These are phyloP conservation scores for Lycorma delicatula DNA, from an alignment of 1,140 invertebrate species.

Conservation along the genomic window DNA sequence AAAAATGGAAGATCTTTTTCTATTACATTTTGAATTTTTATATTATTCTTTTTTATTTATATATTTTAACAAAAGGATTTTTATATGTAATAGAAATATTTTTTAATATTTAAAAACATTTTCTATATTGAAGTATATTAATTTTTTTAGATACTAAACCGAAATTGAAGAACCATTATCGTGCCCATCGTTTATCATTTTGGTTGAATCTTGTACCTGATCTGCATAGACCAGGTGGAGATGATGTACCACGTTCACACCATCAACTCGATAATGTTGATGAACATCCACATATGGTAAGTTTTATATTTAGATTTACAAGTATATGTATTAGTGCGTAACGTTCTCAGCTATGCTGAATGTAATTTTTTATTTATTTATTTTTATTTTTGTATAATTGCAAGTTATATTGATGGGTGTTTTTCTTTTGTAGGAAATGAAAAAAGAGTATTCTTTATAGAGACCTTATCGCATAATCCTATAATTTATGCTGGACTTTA, in stretches of 20 bases:
- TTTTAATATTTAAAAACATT: background rate
- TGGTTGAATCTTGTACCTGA: slow-evolving; percentile 94
- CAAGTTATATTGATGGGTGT: too few species aligned
- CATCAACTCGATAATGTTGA: slow-evolving; percentile 66
- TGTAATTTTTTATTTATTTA: too few species aligned
- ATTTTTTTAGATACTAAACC: slow-evolving; percentile 68
- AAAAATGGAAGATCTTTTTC: background rate
- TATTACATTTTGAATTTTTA: background rate
- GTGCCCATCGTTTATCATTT: slow-evolving; percentile 86
- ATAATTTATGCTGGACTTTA: too few species aligned
- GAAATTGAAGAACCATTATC: slow-evolving; percentile 87
- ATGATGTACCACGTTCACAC: slow-evolving; percentile 74
- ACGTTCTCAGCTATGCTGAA: too few species aligned
- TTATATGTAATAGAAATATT: too few species aligned
- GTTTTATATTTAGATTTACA: too few species aligned
- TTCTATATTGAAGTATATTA: background rate
- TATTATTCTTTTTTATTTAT: background rate
- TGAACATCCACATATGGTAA: slow-evolving; percentile 46
- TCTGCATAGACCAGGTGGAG: slow-evolving; percentile 79
- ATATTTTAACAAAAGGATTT: too few species aligned
- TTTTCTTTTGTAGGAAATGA: too few species aligned
- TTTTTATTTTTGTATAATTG: too few species aligned
- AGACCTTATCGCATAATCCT: too few species aligned
- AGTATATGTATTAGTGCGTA: too few species aligned
- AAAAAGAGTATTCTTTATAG: too few species aligned